Evolutionary conservation across 1,140 invertebrate species (phyloP).

Genomic region (Argopecten irradians): DNA sequence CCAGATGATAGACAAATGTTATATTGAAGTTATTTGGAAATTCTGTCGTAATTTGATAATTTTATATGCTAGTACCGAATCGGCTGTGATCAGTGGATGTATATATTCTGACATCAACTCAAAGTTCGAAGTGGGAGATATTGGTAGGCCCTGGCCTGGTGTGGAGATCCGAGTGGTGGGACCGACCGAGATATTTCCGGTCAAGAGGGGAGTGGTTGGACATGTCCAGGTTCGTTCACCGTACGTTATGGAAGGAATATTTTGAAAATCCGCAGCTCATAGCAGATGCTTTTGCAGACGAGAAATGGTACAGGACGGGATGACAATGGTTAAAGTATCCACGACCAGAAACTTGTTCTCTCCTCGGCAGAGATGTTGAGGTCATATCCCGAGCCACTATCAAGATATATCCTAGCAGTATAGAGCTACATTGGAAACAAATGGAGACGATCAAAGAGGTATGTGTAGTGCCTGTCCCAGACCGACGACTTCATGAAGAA

Average conservation of each 20-base stretch:
- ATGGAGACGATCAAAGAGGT: slow-evolving; percentile 22
- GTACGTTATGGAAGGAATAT: background rate
- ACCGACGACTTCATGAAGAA: slow-evolving; percentile 19
- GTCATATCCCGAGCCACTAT: background rate
- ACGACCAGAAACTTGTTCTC: background rate
- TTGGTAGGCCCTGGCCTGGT: background rate
- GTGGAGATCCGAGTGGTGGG: background rate
- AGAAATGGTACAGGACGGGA: slow-evolving; percentile 34
- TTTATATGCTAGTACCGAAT: no score
- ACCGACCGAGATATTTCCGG: background rate
- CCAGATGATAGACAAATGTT: no score
- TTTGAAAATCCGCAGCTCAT: background rate
- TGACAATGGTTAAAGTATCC: slow-evolving; percentile 16
- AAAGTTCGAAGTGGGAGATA: background rate
- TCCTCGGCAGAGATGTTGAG: slow-evolving; percentile 1
- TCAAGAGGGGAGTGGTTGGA: background rate
- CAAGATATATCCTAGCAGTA: background rate
- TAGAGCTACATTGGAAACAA: background rate
- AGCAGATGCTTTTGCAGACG: background rate
- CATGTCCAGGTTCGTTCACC: background rate
- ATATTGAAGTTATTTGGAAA: no score
- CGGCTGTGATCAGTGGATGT: background rate
- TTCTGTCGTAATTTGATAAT: no score
- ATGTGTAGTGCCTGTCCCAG: slow-evolving; percentile 24
- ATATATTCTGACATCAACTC: background rate